Evolutionary conservation across 2,113 vertebrate genomes (phyloP), one percentile per base, ranked within the genome.

Genomic region (Aphyosemion australe): DNA sequence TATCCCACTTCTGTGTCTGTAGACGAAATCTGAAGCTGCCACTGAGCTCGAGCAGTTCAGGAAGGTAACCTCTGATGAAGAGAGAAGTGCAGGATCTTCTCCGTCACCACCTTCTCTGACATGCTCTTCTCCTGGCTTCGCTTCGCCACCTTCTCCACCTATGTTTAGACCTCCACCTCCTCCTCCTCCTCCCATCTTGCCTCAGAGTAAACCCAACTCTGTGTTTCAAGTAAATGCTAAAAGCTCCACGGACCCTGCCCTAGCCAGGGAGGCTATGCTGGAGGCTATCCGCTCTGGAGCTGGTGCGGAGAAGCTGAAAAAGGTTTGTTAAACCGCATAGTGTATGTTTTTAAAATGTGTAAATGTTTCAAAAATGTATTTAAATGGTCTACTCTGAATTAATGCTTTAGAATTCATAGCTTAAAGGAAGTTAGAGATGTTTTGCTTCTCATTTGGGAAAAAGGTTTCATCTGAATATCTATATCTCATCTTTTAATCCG

Each of bases 211-310:
- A 61, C 74, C 21, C 21, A 78, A 47, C 60, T 32, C 69, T 66
- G 62, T 73, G 76, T 63, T 5, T 45, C 8, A 1, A 61, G 84
- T 41, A 14, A 84, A 67, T 56, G 61, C 47, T 37, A 65, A 74
- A 5, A 0, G 48, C 63, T 10, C 53, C 16, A 8, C 20, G 39
- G 90, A 88, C 72, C 53, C 89, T 7, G 83, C 20, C 43, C 77
- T 91, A 4, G 87, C 93, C 55, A 91, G 95, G 60, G 91, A 94
- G 76, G 95, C 95, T 32, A 80, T 99, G 39, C 53, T 99, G 93
- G 95, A 98, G 15, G 95, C 95, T 21, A 99, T 99, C 73, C 95
- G 96, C 61, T 95, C 96, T 0, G 96, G 97, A 62, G 85, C 92
- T 2, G 96, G 95, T n/a, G 95, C 94, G 1, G 93, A 94, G 8